Evolutionary conservation across 2,888 invertebrate genomes (phyloP).

Genomic region (Drosophila incognita): DNA sequence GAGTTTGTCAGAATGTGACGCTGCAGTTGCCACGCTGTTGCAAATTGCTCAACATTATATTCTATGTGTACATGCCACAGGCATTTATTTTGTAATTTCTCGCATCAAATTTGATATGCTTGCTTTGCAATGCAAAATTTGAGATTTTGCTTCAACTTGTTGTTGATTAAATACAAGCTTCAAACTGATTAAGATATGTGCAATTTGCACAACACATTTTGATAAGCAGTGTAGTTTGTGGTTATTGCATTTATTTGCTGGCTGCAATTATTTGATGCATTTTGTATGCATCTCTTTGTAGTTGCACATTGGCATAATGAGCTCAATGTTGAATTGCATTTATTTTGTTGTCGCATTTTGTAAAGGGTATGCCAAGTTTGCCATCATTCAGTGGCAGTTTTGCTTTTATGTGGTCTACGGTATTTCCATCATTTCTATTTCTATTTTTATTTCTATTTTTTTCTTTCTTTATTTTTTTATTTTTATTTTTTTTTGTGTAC

Average conservation of each 20-base stretch:
- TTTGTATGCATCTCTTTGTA: neutral
- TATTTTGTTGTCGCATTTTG: neutral
- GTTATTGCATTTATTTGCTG: neutral
- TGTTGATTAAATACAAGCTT: neutral
- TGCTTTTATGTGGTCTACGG: slow-evolving; percentile 18
- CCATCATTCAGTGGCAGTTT: neutral
- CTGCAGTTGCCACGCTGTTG: slow-evolving; percentile 8
- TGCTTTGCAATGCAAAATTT: neutral
- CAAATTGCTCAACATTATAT: slow-evolving; percentile 25
- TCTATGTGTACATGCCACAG: slow-evolving; percentile 21
- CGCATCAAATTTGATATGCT: neutral
- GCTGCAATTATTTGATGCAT: neutral
- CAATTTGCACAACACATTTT: neutral
- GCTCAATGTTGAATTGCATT: neutral
- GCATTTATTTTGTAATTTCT: slow-evolving; percentile 16
- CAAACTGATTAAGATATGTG: neutral
- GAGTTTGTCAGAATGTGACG: slow-evolving; percentile 24
- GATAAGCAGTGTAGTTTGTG: neutral
- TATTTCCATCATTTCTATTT: slow-evolving; percentile 11
- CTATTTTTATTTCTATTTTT: neutral
- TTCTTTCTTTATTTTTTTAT: neutral
- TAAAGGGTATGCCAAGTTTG: slow-evolving; percentile 29
- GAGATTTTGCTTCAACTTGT: neutral
- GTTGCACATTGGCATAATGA: neutral
- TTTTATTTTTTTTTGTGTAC: neutral